Percentiles rank a stretch among this genome's conserved stretches.
Conservation (phyloP, 2,888 invertebrate species). For the Xestobium rufovillosum region DNA sequence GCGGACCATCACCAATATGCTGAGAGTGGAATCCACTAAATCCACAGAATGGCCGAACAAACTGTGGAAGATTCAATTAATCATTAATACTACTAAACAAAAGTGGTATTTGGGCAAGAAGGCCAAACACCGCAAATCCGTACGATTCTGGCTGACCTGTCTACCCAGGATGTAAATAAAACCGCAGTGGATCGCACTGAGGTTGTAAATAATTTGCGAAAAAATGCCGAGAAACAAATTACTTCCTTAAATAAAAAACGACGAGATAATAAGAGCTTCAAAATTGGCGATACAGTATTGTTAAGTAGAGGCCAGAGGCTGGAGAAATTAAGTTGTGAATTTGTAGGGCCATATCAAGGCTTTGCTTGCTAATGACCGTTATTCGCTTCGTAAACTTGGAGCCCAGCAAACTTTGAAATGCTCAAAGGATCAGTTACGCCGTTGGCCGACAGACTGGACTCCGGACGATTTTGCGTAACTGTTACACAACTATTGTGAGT, state of each 20-base stretch:
- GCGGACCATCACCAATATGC: constrained; percentile 16
- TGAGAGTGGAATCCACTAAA: constrained; percentile 14
- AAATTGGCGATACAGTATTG: constrained; percentile 14
- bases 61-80: constrained; percentile 15
- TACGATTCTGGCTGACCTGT: constrained; percentile 13
- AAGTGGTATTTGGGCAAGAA: constrained; percentile 16
- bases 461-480: constrained; percentile 16
- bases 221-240: constrained; percentile 12
- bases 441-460: constrained; percentile 15
- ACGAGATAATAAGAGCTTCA: constrained; percentile 8
- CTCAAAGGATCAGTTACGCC: constrained; percentile 14
- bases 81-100: constrained; percentile 18
- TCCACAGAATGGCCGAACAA: constrained; percentile 17
- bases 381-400: too few relatives aligned
- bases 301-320: constrained; percentile 8
- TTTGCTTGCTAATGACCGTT: too few relatives aligned
- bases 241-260: constrained; percentile 15
- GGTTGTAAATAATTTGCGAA: constrained; percentile 7
- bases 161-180: too few relatives aligned
- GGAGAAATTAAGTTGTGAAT: constrained; percentile 7
- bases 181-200: constrained; percentile 6
- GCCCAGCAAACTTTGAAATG: too few relatives aligned
- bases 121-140: constrained; percentile 18
- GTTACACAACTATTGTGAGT: too few relatives aligned
- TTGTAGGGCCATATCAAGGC: too few relatives aligned